Evolutionary conservation across 2,113 vertebrate species (phyloP).

Genomic region (Vicugna pacos): DNA sequence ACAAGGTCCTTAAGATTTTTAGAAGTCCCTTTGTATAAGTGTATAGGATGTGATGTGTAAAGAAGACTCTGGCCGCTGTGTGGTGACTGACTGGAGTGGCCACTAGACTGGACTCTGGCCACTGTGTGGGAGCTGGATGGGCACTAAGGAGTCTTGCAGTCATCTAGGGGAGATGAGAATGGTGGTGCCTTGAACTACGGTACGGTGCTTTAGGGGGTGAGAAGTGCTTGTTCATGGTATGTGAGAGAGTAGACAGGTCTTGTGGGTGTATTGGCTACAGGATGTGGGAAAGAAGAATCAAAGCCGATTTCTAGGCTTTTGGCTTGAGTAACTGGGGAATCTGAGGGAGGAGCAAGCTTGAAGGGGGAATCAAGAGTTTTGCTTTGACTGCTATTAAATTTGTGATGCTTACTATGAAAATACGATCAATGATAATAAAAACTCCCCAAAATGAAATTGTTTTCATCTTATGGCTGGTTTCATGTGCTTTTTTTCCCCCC

Average conservation of each 20-base stretch:
- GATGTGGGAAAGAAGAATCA: background rate
- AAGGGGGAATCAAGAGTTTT: conserved; percentile 22
- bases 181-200: background rate
- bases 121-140: background rate
- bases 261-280: background rate
- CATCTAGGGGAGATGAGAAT: background rate
- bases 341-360: background rate
- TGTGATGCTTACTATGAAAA: conserved; percentile 3
- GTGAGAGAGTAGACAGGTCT: background rate
- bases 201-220: background rate
- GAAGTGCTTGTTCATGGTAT: background rate
- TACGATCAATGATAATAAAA: background rate
- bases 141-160: background rate
- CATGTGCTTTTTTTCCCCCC: background rate
- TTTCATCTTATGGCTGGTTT: background rate
- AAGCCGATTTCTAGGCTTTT: background rate
- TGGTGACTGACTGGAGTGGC: background rate
- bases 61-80: background rate
- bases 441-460: background rate
- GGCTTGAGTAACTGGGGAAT: background rate
- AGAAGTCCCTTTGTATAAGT: background rate
- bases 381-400: background rate
- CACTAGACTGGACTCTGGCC: background rate
- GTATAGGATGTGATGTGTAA: background rate
- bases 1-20: conserved; percentile 11